Evolutionary conservation across 2,888 invertebrate species (phyloP).

Genomic region (Drosophila formosana): DNA sequence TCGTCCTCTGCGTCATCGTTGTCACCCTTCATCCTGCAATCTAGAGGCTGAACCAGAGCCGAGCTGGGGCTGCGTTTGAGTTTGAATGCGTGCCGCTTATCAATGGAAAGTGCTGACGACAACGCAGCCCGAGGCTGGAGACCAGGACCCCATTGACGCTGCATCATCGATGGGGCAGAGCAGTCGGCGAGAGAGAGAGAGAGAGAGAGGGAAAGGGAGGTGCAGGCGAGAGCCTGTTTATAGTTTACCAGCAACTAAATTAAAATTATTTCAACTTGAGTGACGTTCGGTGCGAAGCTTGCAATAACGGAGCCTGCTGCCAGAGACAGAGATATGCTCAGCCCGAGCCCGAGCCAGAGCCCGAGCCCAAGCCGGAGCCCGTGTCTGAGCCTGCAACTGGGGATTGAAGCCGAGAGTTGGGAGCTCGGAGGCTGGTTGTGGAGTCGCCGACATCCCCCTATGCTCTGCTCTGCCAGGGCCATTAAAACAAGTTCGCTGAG

Average conservation of each 20-base stretch:
- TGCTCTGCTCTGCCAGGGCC: slow-evolving; percentile 34
- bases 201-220: background rate
- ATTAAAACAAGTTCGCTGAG: slow-evolving; percentile 67
- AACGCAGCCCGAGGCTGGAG: slow-evolving; percentile 34
- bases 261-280: slow-evolving; percentile 75
- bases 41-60: background rate
- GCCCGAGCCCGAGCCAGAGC: slow-evolving; percentile 5
- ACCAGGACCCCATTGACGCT: slow-evolving; percentile 19
- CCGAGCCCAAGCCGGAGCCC: background rate
- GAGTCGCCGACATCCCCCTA: slow-evolving; percentile 32
- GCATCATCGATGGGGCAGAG: slow-evolving; percentile 13
- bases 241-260: slow-evolving; percentile 73
- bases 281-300: slow-evolving; percentile 61
- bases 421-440: background rate
- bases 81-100: slow-evolving; percentile 65
- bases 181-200: background rate
- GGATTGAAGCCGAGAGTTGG: background rate
- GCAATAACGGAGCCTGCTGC: slow-evolving; percentile 56
- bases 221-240: slow-evolving; percentile 59
- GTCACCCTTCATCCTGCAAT: slow-evolving; percentile 44
- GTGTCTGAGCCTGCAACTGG: slow-evolving; percentile 9
- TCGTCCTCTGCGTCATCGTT: slow-evolving; percentile 15
- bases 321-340: background rate
- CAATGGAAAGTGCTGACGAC: slow-evolving; percentile 71
- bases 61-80: slow-evolving; percentile 32